phyloP scores from a whole-genome alignment of 2,113 vertebrate species.

The Antennarius striatus region DNA sequence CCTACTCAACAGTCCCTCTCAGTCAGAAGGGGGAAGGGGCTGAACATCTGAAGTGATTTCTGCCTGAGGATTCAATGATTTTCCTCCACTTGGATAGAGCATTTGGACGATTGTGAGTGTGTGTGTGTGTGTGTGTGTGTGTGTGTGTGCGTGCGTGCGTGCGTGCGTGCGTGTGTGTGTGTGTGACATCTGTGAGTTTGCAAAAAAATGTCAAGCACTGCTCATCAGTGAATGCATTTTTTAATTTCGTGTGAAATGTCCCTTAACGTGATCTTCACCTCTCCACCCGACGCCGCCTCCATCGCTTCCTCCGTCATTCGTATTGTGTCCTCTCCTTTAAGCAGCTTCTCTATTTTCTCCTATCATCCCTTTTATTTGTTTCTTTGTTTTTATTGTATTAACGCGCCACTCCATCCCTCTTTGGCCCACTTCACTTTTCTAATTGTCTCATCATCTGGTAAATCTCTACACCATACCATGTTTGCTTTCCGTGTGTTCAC shows the following conservation, averaged over 20 bases:
- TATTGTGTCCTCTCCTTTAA: slow-evolving; percentile 24
- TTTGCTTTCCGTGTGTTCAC: slow-evolving; percentile 7
- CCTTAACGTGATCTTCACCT: slow-evolving; percentile 13
- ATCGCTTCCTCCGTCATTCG: neutral
- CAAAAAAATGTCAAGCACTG: slow-evolving; percentile 35
- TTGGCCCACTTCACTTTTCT: neutral
- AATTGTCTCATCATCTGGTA: neutral
- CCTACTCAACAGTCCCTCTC: too few relatives aligned
- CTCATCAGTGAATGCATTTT: too few relatives aligned
- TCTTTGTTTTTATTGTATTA: neutral
- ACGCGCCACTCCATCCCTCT: neutral
- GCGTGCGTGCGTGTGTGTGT: neutral
- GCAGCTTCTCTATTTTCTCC: slow-evolving; percentile 1
- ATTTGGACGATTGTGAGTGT: slow-evolving; percentile 27
- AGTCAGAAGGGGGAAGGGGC: too few relatives aligned
- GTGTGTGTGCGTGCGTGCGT: too few relatives aligned
- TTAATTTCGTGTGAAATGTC: too few relatives aligned
- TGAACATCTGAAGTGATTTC: too few relatives aligned
- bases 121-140: too few relatives aligned
- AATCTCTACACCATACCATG: neutral
- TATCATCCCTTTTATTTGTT: slow-evolving; percentile 3
- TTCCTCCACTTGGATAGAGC: slow-evolving; percentile 38
- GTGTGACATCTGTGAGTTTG: neutral
- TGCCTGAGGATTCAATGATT: too few relatives aligned
- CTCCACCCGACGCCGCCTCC: neutral